phyloP scores from a whole-genome alignment of 2,888 invertebrate species.

The Eupithecia subumbrata region DNA sequence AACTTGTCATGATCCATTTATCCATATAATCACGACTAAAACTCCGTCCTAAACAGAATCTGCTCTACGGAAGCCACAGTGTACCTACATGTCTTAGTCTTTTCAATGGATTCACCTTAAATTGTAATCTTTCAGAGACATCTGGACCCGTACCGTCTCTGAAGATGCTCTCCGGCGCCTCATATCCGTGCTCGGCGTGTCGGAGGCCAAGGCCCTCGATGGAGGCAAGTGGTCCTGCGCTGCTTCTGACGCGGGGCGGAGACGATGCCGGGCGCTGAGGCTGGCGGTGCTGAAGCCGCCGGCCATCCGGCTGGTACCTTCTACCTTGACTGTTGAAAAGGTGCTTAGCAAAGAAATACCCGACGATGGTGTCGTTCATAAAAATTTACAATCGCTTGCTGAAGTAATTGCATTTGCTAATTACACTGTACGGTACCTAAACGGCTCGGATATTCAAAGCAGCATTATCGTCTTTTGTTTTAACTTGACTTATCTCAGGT shows the following conservation, averaged over 20 bases:
- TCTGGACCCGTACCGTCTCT: slow-evolving; percentile 86
- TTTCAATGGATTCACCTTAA: background rate
- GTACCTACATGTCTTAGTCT: too few species aligned
- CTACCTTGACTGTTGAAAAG: slow-evolving; percentile 88
- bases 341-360: slow-evolving; percentile 61
- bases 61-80: too few species aligned
- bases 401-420: background rate
- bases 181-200: slow-evolving; percentile 89
- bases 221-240: slow-evolving; percentile 92
- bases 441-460: background rate
- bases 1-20: background rate
- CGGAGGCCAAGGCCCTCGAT: slow-evolving; percentile 87
- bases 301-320: slow-evolving; percentile 87
- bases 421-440: background rate
- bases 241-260: slow-evolving; percentile 87
- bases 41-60: background rate
- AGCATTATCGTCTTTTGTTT: too few species aligned
- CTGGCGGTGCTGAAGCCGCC: slow-evolving; percentile 86
- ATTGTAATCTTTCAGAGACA: slow-evolving; percentile 77
- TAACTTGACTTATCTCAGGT: too few species aligned
- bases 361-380: background rate
- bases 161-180: slow-evolving; percentile 76
- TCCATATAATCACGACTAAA: background rate
- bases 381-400: background rate
- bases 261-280: slow-evolving; percentile 86